Conservation (phyloP, 1,140 invertebrate species). For the Melanaphis sacchari region DNA sequence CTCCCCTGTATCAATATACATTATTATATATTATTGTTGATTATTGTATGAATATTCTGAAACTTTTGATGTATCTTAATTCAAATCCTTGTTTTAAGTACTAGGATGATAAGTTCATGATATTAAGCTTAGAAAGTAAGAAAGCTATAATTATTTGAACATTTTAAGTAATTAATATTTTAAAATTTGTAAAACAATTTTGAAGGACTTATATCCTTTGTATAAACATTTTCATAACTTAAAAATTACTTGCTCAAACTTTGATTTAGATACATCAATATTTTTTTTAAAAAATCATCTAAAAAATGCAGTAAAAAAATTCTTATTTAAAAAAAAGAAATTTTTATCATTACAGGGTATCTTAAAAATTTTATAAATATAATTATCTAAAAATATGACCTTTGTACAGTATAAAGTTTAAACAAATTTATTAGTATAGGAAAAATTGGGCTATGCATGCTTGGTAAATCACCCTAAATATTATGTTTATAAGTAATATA, state of each 20-base stretch:
- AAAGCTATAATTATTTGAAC: no score
- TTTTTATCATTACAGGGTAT: background rate
- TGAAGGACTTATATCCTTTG: no score
- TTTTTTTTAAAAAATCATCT: background rate
- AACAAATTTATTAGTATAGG: background rate
- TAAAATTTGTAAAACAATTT: background rate
- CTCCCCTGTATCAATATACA: no score
- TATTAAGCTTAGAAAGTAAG: background rate
- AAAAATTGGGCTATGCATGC: background rate
- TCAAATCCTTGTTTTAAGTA: background rate
- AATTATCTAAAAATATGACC: background rate
- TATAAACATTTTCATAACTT: background rate
- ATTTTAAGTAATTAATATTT: background rate
- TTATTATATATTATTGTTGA: no score
- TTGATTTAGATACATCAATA: background rate
- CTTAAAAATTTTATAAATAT: constrained; percentile 37
- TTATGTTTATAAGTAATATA: background rate
- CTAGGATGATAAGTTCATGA: background rate
- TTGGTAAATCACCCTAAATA: background rate
- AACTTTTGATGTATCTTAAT: background rate
- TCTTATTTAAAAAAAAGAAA: background rate
- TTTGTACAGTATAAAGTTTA: background rate
- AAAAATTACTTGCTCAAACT: background rate
- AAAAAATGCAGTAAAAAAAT: background rate
- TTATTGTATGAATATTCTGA: background rate